phyloP scores from a whole-genome alignment of 2,888 invertebrate species.

The Eubasilissa splendida region DNA sequence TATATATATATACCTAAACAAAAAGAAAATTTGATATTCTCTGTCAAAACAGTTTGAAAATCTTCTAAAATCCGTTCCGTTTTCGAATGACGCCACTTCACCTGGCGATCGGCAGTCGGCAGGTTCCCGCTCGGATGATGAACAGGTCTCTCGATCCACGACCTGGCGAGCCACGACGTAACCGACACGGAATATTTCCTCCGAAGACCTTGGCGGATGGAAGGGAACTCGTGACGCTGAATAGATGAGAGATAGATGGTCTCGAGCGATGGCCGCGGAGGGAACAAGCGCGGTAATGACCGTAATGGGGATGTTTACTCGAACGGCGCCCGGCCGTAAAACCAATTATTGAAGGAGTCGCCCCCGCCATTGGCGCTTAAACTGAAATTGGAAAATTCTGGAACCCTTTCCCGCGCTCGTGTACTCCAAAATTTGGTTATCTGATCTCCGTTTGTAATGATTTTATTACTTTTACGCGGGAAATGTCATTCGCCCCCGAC shows the following conservation, averaged over 20 bases:
- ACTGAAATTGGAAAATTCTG: constrained; percentile 15
- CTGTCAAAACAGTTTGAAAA: too few relatives aligned
- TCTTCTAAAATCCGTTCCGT: background rate
- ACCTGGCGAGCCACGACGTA: background rate
- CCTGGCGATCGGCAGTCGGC: background rate
- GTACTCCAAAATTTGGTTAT: background rate
- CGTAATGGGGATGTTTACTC: constrained; percentile 13
- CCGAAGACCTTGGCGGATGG: constrained; percentile 12
- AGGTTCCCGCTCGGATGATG: background rate
- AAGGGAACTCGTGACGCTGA: constrained; percentile 4
- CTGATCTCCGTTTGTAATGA: constrained; percentile 26
- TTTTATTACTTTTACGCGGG: constrained; percentile 20
- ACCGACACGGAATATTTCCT: background rate
- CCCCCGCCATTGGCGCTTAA: background rate
- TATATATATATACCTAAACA: too few relatives aligned
- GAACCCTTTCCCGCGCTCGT: constrained; percentile 25
- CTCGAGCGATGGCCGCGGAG: background rate
- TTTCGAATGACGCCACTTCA: background rate
- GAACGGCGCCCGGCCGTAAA: constrained; percentile 14
- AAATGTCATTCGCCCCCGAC: constrained; percentile 1
- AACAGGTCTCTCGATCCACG: constrained; percentile 12
- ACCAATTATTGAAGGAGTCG: constrained; percentile 1
- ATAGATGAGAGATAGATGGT: constrained; percentile 10
- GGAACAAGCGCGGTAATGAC: background rate
- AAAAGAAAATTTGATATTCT: too few relatives aligned